Evolutionary conservation across 2,797 vertebrate genomes (phyloP).

Genomic region (Diglossa cyanea): DNA sequence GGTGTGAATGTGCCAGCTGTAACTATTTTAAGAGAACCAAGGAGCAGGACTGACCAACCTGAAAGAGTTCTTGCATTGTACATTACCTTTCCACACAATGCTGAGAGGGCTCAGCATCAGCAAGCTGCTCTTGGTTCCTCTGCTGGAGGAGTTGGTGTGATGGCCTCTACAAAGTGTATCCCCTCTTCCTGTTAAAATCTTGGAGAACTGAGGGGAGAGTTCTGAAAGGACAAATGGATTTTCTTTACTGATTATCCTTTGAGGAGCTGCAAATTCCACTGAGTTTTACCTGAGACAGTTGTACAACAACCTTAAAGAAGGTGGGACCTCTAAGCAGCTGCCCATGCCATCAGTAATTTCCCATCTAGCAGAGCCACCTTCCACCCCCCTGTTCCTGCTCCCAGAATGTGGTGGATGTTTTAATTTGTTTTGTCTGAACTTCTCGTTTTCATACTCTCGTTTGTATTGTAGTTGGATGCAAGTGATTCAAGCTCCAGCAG

Average conservation of each 20-base stretch:
- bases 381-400: background rate
- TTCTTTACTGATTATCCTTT: background rate
- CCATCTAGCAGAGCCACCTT: background rate
- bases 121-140: background rate
- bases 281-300: background rate
- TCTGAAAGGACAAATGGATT: background rate
- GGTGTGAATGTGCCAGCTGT: background rate
- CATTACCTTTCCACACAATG: background rate
- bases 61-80: background rate
- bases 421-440: conserved; percentile 5
- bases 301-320: background rate
- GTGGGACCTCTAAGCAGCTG: background rate
- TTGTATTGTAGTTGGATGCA: conserved; percentile 84
- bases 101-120: background rate
- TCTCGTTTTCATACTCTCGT: conserved; percentile 40
- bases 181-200: background rate
- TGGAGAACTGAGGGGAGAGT: background rate
- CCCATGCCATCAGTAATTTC: background rate
- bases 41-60: background rate
- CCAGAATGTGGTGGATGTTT: background rate
- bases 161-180: background rate
- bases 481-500: conserved; percentile 95
- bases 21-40: background rate
- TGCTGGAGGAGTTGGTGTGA: background rate
- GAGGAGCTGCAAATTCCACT: background rate